phyloP scores from a whole-genome alignment of 2,888 invertebrate species.

The Hydrotaea diabolus region DNA sequence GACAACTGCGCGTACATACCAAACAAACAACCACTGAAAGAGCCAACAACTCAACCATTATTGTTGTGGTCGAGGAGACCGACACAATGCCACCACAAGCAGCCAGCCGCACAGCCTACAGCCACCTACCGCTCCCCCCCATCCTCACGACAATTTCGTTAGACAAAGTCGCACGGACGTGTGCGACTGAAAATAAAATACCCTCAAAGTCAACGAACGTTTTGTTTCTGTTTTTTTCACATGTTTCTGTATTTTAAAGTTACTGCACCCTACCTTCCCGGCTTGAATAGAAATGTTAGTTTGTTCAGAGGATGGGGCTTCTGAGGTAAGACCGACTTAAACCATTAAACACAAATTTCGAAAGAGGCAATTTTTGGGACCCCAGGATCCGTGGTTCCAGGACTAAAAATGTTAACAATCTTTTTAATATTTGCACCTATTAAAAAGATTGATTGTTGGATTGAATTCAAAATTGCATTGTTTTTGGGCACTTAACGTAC shows the following conservation, averaged over 20 bases:
- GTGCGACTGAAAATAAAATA: not conserved
- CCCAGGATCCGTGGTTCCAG: too few species aligned
- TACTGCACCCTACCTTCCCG: too few species aligned
- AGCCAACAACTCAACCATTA: not conserved
- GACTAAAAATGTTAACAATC: too few species aligned
- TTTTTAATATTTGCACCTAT: too few species aligned
- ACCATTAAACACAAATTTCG: too few species aligned
- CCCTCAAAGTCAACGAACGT: constrained; percentile 52
- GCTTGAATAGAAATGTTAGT: not conserved
- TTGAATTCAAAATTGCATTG: too few species aligned
- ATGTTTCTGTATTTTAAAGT: not conserved
- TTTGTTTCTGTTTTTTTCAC: constrained; percentile 17
- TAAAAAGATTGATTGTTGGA: too few species aligned
- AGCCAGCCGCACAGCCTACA: constrained; percentile 31
- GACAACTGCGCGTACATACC: not conserved
- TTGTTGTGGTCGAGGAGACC: constrained; percentile 69
- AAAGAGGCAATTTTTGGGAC: too few species aligned
- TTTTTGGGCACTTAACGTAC: too few species aligned
- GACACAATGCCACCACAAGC: constrained; percentile 40
- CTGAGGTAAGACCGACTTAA: too few species aligned
- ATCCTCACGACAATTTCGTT: constrained; percentile 1
- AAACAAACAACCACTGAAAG: not conserved
- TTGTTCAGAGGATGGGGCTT: too few species aligned
- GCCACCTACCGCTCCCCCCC: too few species aligned
- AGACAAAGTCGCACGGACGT: not conserved